Evolutionary conservation across 2,797 vertebrate genomes (phyloP), one percentile per base, ranked within the genome.

Genomic region (Pteropus rufus): DNA sequence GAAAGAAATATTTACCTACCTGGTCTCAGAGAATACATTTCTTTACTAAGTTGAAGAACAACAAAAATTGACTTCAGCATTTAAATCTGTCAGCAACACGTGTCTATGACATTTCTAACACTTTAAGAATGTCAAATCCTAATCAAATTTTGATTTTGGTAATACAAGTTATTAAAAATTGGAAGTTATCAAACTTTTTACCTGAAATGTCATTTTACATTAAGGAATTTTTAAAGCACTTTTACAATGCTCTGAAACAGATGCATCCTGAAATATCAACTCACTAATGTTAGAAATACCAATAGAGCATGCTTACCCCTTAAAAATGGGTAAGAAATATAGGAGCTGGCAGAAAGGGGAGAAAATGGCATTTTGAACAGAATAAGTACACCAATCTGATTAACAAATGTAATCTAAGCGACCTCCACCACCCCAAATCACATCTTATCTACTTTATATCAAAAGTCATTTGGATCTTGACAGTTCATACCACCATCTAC

Each of bases 1-100:
- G 12, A 95, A 79, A 62, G 54, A 11, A 77, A 7, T 60, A 49
- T 54, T 6, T 64, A 73, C 19, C 21, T 29, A 49, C 31, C 10
- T 60, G 16, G 41, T 79, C 67, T 72, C 9, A 95, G 11, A 89
- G 21, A 80, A 65, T 36, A 65, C 41, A 88, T 65, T 85, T 82
- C 54, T 92, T 87, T 75, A 62, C 56, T 62, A 95, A 95, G 65
- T 3, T 76, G 10, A 87, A 90, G 24, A 93, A 94, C 4, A 93
- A 88, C 2, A 56, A 89, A 92, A 79, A 77, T 0, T 84, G 58
- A 83, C 29, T 64, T 92, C 24, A 36, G 3, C 39, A 69, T 90
- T 95, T 92, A 83, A 92, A 79, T 89, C 26, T 67, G 24, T 82
- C 69, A 24, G 34, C 73, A 76, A 87, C 24, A 69, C 60, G 15